Evolutionary conservation across 2,797 vertebrate genomes (phyloP), one percentile per base, ranked within the genome.

Genomic region (Ctenopoma kingsleyae): DNA sequence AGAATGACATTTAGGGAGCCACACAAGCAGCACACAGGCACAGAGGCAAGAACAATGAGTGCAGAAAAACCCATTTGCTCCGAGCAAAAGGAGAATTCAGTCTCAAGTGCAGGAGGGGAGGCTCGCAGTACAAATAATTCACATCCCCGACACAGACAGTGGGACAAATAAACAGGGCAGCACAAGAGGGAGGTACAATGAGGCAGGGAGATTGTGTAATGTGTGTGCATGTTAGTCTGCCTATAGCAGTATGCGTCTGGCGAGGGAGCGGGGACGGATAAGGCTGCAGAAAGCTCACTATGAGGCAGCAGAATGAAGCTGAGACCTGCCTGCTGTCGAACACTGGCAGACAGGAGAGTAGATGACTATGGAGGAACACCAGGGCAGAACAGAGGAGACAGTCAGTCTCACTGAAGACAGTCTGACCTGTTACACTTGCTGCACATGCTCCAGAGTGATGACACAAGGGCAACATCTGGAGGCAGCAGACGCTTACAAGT

Each of bases 271-370:
- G 64, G 75, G 80, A 74, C 30, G 62, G 50, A 30, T 23, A 17
- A 52, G 38, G 54, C 62, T 48, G 58, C 60, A 80, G 67, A 75
- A 64, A 79, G 85, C 73, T 73, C 62, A 68, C 44, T 76, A 54
- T 59, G 69, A 84, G 67, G 76, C 76, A 51, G 76, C 81, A 72
- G 67, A 78, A 67, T 60, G 32, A 78, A 89, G 81, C 67, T 64
- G 67, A 86, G 51, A 92, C 91, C 82, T 94, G 94, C 92, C 93
- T 94, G 90, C 84, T 90, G 76, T 80, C 41, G 86, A 88, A 76
- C 93, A 90, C 81, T 41, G 93, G 91, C 80, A 85, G 78, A 87
- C 89, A 89, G 85, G 87, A 64, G 86, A 93, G 81, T n/a, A 88
- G 89, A 80, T 69, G 83, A 91, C 94, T 95, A 88, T 22, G 81